Percentiles rank a stretch among this genome's conserved stretches.
Conservation (phyloP, 2,797 vertebrate species). For the Sebastes minor region DNA sequence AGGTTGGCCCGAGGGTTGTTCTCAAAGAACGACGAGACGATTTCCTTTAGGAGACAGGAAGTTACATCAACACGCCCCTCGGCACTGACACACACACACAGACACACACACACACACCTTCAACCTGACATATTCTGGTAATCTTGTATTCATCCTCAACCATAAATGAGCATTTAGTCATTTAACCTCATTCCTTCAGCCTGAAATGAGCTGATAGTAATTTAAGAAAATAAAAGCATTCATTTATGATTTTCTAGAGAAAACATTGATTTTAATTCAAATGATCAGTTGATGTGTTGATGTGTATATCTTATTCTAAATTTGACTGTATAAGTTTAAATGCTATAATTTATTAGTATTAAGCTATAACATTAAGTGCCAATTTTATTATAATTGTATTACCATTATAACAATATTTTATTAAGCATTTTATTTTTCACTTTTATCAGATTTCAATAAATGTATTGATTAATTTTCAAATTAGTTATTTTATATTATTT, state of each 20-base stretch:
- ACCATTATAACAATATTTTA: not conserved
- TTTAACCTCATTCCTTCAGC: not conserved
- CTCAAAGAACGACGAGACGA: constrained; percentile 1
- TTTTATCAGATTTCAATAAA: not conserved
- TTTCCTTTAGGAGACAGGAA: constrained; percentile 39
- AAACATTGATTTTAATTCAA: not conserved
- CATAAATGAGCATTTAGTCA: not conserved
- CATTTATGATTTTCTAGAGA: not conserved
- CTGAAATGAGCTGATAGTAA: not conserved
- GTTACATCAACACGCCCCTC: constrained; percentile 23
- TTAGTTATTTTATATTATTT: not conserved
- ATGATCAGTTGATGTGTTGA: too few species aligned
- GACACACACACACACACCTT: not conserved
- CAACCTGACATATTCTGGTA: not conserved
- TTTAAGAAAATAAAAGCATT: not conserved
- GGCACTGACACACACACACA: not conserved
- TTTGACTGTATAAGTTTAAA: not conserved
- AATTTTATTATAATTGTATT: not conserved
- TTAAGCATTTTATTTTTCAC: not conserved
- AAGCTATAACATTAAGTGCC: too few species aligned
- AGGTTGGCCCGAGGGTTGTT: constrained; percentile 31
- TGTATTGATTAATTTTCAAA: not conserved
- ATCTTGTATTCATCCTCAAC: not conserved
- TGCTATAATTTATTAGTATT: not conserved
- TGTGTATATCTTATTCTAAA: not conserved